Evolutionary conservation across 2,888 invertebrate species (phyloP), one percentile per base, ranked within the genome.

Genomic region (Pollenia griseotomentosa): DNA sequence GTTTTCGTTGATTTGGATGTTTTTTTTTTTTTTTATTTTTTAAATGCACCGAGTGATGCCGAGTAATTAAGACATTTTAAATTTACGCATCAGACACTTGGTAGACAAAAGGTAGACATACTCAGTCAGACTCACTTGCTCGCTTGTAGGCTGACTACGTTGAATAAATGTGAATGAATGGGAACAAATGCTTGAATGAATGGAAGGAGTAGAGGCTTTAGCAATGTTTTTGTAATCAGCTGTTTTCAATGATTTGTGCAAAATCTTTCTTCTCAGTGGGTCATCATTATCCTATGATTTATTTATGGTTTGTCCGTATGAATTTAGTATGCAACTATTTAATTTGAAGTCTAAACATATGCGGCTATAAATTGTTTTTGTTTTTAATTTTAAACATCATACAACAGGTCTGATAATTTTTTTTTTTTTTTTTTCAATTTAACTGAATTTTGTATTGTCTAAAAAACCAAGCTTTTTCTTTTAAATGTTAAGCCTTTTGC

Each of bases 1-100:
- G 44, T 75, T 68, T 81, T 74, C 57, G 75, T 70, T 77, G 61
- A 77, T 77, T 51, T 57, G 53, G 63, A 63, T 77, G 40, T 44
- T 59, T 53, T 73, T 75, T 68, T n/a, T 44, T 59, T 53, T 73
- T 61, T 40, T 44, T 33, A 14, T 59, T 59, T 19, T 66, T 82
- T 77, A 63, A 77, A 84, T 84, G 79, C 84, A 85, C 53, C 46
- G 51, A 79, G 19, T 79, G 73, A 78, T 77, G 70, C 83, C 77
- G 46, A 85, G 79, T 80, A 85, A 85, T 85, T 85, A 80, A 80
- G 84, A 85, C 61, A 74, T 79, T 84, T 85, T 63, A 61, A 80
- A 74, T 80, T 68, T 84, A 79, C 79, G 79, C 84, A 74, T 55
- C 79, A 84, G 84, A 84, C 84, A 84, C 61, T 79, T 75, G 68